These are phyloP conservation scores for Hofmannophila pseudospretella DNA, from an alignment of 2,888 invertebrate genomes.

Conservation along the genomic window DNA sequence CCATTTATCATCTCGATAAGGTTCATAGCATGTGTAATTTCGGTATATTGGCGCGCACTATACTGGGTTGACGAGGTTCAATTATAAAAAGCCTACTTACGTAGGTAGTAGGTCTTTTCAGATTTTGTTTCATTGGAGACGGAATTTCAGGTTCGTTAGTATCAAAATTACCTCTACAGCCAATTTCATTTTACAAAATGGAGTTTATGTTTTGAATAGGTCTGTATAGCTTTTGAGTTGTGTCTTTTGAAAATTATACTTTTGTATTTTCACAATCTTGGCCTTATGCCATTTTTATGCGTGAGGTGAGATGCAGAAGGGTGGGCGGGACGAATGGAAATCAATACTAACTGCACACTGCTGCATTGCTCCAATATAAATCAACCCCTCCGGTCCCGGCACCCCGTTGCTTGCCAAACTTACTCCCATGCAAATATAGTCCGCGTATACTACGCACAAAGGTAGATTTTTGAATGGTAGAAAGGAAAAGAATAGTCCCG, in stretches of 20 bases:
- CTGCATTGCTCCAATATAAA: conserved; percentile 78
- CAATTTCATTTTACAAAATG: no score
- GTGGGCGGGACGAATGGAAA: conserved; percentile 69
- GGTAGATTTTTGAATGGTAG: conserved; percentile 19
- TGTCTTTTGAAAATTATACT: no score
- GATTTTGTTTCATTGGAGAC: no score
- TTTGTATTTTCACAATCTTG: no score
- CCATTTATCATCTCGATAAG: conserved; percentile 52
- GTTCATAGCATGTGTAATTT: conserved; percentile 9
- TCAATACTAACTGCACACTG: conserved; percentile 78
- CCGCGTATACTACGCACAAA: conserved; percentile 19
- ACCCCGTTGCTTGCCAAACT: conserved; percentile 62
- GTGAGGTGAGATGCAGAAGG: conserved; percentile 63
- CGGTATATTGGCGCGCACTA: no score
- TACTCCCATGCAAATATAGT: conserved; percentile 26
- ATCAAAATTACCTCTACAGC: no score
- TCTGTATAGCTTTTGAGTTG: no score
- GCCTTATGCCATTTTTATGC: conserved; percentile 68
- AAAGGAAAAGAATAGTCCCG: conserved; percentile 35
- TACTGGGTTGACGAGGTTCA: not conserved
- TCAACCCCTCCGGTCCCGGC: conserved; percentile 55
- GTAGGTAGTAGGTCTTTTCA: no score
- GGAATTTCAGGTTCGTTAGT: no score
- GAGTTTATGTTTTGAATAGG: no score
- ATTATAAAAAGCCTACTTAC: not conserved